These are phyloP conservation scores for Dendrolimus kikuchii DNA, from an alignment of 1,140 invertebrate genomes.

Conservation along the genomic window DNA sequence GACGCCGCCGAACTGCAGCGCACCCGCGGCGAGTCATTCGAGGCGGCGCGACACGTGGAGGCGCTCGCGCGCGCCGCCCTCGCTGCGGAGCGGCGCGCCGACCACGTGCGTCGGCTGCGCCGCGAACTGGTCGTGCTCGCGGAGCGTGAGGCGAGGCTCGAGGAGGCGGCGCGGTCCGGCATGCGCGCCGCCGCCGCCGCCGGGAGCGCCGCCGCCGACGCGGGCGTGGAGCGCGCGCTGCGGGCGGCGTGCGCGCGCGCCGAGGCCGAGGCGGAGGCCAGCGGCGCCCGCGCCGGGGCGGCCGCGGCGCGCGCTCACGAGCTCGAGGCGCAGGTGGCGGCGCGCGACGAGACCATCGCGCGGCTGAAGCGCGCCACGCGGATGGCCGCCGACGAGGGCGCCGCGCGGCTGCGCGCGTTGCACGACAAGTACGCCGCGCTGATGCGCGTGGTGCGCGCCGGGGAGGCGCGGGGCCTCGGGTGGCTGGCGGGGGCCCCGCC, in stretches of 20 bases:
- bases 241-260: slow-evolving; percentile 61
- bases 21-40: slow-evolving; percentile 63
- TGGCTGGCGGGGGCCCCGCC: slow-evolving; percentile 56
- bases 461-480: slow-evolving; percentile 80
- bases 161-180: slow-evolving; percentile 41
- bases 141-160: slow-evolving; percentile 51
- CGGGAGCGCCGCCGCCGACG: slow-evolving; percentile 39
- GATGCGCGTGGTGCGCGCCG: slow-evolving; percentile 76
- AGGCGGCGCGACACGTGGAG: slow-evolving; percentile 72
- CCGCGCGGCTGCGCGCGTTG: slow-evolving; percentile 73
- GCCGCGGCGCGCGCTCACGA: slow-evolving; percentile 74
- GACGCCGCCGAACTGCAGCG: slow-evolving; percentile 47
- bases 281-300: slow-evolving; percentile 54
- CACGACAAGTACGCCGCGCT: slow-evolving; percentile 83
- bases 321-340: slow-evolving; percentile 62
- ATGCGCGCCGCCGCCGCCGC: slow-evolving; percentile 52
- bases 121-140: slow-evolving; percentile 70
- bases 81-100: slow-evolving; percentile 68
- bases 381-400: slow-evolving; percentile 69
- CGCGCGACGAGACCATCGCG: slow-evolving; percentile 62
- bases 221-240: slow-evolving; percentile 49
- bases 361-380: slow-evolving; percentile 68
- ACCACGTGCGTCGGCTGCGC: slow-evolving; percentile 66
- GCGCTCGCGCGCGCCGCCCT: slow-evolving; percentile 70
- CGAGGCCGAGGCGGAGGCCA: slow-evolving; percentile 64